Evolutionary conservation across 2,797 vertebrate species (phyloP), one percentile per base, ranked within the genome.

Genomic region (Hemitrygon akajei): DNA sequence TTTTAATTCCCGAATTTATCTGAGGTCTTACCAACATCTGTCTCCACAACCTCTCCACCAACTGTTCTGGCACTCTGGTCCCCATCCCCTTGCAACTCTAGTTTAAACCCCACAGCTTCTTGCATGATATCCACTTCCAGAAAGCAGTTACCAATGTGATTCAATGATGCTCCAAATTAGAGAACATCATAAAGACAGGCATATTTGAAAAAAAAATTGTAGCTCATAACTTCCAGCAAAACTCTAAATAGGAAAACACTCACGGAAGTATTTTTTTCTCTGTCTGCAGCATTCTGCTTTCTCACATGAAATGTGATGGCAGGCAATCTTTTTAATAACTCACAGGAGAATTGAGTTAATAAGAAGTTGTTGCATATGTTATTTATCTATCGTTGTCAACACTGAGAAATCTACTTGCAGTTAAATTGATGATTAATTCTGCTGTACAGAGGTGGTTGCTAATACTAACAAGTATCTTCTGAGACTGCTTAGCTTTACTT

Each of bases 361-460:
- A 20, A 89, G 20, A 89, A 60, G 66, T n/a, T 63, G 84, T 89
- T 60, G 30, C n/a, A 1, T 11, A 63, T 63, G 47, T 87, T n/a
- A n/a, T n/a, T 89, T 66, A 66, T 89, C 63, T 89, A 89, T 34
- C 34, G 12, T 89, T 66, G n/a, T 89, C 20, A 14, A 66, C 30
- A 22, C 63, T 63, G 86, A 66, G 7, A 89, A 89, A 66, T 89
- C 56, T 60, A 87, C 20, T 60, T 27, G 9, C 63, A 27, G 30
- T 63, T 63, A 63, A 60, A 87, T 87, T 60, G 58, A n/a, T 16
- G 58, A 87, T 87, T 63, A 63, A 87, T 87, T 87, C 56, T 87
- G 56, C 56, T 86, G 3, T 58, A 86, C 82, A 27, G 27, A 30
- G 27, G 40, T 25, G 81, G 47, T 25, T 27, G 30, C 58, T 16